Percentiles rank a stretch among this genome's conserved stretches.
phyloP scores from a whole-genome alignment of 2,113 vertebrate species.

The Oryzias melastigma region DNA sequence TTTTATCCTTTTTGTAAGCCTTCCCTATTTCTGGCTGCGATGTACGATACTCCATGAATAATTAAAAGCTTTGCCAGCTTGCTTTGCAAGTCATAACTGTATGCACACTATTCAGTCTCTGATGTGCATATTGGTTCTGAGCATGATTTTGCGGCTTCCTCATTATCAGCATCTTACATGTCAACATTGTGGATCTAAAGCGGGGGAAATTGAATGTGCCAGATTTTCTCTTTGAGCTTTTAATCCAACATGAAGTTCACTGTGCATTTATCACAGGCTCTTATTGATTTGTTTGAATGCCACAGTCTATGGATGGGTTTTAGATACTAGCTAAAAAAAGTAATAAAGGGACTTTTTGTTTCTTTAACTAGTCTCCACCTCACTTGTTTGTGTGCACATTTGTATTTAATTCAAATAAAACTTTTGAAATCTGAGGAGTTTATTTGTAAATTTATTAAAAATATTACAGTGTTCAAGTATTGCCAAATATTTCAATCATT shows the following conservation, averaged over 20 bases:
- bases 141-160: slow-evolving; percentile 41
- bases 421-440: slow-evolving; percentile 35
- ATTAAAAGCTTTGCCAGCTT: slow-evolving; percentile 55
- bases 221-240: slow-evolving; percentile 35
- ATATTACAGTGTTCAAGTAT: slow-evolving; percentile 9
- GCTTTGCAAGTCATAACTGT: slow-evolving; percentile 48
- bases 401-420: slow-evolving; percentile 62
- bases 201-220: slow-evolving; percentile 51
- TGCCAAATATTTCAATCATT: slow-evolving; percentile 6
- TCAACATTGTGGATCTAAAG: slow-evolving; percentile 42
- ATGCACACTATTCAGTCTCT: slow-evolving; percentile 25
- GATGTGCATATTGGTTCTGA: slow-evolving; percentile 44
- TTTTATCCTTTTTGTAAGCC: slow-evolving; percentile 41
- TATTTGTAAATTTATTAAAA: slow-evolving; percentile 49
- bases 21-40: slow-evolving; percentile 51
- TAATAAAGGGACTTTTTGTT: slow-evolving; percentile 32
- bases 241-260: slow-evolving; percentile 24
- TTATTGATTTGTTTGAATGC: slow-evolving; percentile 42
- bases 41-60: slow-evolving; percentile 56
- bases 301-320: slow-evolving; percentile 28
- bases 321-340: slow-evolving; percentile 26
- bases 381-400: slow-evolving; percentile 42
- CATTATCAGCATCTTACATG: slow-evolving; percentile 33
- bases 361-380: slow-evolving; percentile 41
- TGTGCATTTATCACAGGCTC: slow-evolving; percentile 31